Conservation (phyloP, 53 echinoderm and acorn worm species). For the Holothuria scabra region DNA sequence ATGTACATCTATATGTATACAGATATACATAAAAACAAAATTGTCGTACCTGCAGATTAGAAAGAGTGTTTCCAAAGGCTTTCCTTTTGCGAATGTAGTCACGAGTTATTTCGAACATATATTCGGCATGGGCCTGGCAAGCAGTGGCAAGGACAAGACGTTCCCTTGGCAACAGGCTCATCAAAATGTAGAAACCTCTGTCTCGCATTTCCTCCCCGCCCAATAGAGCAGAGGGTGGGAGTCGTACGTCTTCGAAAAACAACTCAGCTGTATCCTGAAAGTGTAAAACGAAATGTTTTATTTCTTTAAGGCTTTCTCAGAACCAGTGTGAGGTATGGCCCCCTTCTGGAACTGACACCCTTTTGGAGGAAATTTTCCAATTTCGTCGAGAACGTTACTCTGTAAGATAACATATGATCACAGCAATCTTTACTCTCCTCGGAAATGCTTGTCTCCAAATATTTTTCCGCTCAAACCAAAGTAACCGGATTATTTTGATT, state of each 20-base stretch:
- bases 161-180: constrained; percentile 77
- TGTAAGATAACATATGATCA: too few species aligned
- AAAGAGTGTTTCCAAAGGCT: constrained; percentile 72
- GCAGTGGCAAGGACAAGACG: constrained; percentile 46
- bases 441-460: too few species aligned
- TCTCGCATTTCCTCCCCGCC: constrained; percentile 51
- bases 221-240: constrained; percentile 64
- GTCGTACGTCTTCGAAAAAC: constrained; percentile 80
- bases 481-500: too few species aligned
- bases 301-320: too few species aligned
- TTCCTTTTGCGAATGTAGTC: constrained; percentile 73
- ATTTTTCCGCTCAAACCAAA: too few species aligned
- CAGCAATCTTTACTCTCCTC: too few species aligned
- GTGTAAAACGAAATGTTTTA: neutral
- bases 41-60: constrained; percentile 57
- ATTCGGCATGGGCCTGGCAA: constrained; percentile 57
- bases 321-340: too few species aligned
- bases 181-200: constrained; percentile 70
- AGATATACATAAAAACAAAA: too few species aligned
- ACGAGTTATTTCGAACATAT: constrained; percentile 79
- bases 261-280: constrained; percentile 70
- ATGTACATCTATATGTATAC: too few species aligned
- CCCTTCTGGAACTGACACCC: too few species aligned
- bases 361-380: too few species aligned
- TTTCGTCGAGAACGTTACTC: too few species aligned